A percentile compares a stretch with the other conserved stretches of the same genome.
phyloP scores from a whole-genome alignment of 1,140 invertebrate genomes.

The Hyles vespertilio region DNA sequence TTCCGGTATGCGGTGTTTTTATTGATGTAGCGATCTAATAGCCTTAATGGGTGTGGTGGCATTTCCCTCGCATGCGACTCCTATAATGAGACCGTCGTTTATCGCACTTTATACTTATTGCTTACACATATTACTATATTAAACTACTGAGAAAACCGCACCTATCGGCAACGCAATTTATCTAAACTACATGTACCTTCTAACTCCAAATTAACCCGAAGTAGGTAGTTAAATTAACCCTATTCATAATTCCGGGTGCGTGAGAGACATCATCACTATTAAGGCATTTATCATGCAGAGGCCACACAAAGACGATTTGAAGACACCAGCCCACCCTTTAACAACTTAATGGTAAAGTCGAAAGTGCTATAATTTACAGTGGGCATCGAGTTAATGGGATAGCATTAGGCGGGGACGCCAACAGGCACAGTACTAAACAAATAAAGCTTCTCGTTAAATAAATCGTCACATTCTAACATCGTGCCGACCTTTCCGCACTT shows the following conservation, averaged over 20 bases:
- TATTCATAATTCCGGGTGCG: conserved; percentile 29
- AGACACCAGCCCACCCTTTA: conserved; percentile 16
- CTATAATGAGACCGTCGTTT: too few species aligned
- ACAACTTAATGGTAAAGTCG: conserved; percentile 27
- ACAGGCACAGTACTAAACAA: conserved; percentile 35
- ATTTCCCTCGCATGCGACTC: too few species aligned
- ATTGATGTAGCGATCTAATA: too few species aligned
- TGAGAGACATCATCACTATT: conserved; percentile 36
- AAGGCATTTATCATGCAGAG: conserved; percentile 42
- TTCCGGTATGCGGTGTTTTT: too few species aligned
- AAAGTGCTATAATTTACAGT: conserved; percentile 33
- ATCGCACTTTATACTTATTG: too few species aligned
- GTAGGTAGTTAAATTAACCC: conserved; percentile 18
- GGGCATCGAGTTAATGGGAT: conserved; percentile 37
- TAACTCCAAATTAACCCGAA: neutral
- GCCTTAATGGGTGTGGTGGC: too few species aligned
- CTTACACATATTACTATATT: neutral
- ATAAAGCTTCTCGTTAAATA: conserved; percentile 50
- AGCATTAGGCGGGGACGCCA: conserved; percentile 36
- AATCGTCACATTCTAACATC: conserved; percentile 45
- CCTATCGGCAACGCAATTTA: too few species aligned
- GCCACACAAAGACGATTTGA: conserved; percentile 18
- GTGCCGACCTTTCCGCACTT: conserved; percentile 43
- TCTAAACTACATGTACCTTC: too few species aligned
- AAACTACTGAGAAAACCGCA: too few species aligned